Percentiles rank a stretch among this genome's conserved stretches.
Conservation (phyloP, 2,797 vertebrate species). For the Emydoidea blandingii region DNA sequence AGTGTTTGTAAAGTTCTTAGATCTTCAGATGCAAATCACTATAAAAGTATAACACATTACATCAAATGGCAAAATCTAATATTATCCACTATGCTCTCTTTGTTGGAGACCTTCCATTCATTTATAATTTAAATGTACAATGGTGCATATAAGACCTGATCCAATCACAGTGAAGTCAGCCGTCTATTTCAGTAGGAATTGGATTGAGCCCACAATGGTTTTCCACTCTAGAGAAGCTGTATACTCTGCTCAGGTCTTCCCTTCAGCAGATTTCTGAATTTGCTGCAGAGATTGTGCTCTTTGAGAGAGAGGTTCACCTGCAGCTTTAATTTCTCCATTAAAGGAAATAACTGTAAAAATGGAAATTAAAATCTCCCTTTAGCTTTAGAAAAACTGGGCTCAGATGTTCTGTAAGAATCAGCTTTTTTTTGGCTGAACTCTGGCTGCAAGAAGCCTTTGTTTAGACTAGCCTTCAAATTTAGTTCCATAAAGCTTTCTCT, state of each 20-base stretch:
- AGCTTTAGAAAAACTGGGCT: neutral
- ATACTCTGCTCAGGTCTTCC: too few species aligned
- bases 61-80: neutral
- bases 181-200: neutral
- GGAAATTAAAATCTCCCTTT: slow-evolving; percentile 8
- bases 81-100: neutral
- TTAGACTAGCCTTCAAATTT: neutral
- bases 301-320: neutral
- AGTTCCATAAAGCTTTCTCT: neutral
- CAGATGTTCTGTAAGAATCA: neutral
- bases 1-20: neutral
- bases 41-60: neutral
- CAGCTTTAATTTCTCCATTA: neutral
- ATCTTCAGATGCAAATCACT: neutral
- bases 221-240: neutral
- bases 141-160: neutral
- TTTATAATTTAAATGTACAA: fast-evolving
- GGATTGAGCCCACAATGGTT: neutral
- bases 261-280: too few species aligned
- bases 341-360: neutral
- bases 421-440: neutral
- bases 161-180: neutral
- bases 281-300: too few species aligned
- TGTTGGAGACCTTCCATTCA: neutral
- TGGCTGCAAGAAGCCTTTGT: neutral